Percentiles rank a stretch among this genome's conserved stretches.
phyloP scores from a whole-genome alignment of 2,797 vertebrate genomes.

The Catostomus latipinnis region DNA sequence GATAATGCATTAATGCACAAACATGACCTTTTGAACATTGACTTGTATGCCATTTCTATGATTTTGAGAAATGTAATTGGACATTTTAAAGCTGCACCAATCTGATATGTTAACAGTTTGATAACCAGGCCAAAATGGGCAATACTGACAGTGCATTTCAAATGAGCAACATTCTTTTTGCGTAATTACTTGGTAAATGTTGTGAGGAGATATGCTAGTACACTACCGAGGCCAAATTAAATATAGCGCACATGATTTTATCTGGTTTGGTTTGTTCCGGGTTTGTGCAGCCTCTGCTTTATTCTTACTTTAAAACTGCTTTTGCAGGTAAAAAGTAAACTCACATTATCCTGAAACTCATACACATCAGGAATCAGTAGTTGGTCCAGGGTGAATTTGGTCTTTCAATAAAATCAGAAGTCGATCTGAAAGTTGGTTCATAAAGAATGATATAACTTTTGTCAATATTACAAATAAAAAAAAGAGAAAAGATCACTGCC shows the following conservation, averaged over 20 bases:
- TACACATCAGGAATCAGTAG: background rate
- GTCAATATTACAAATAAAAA: background rate
- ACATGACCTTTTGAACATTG: background rate
- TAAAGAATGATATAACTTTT: constrained; percentile 5
- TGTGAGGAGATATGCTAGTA: too few species aligned
- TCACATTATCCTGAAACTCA: constrained; percentile 4
- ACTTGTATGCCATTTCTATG: background rate
- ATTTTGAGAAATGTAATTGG: background rate
- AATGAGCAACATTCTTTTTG: background rate
- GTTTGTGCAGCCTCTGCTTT: background rate
- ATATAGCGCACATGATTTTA: background rate
- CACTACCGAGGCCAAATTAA: background rate
- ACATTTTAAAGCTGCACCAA: constrained; percentile 5
- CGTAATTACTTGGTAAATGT: too few species aligned
- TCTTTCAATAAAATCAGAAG: background rate
- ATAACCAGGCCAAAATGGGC: background rate
- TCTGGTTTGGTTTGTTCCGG: constrained; percentile 8
- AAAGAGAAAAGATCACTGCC: background rate
- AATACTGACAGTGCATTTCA: background rate
- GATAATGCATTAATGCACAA: background rate
- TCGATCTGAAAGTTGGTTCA: constrained; percentile 3
- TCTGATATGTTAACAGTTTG: background rate
- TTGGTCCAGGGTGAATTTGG: constrained; percentile 26
- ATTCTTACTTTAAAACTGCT: background rate
- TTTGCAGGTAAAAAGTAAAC: background rate